Evolutionary conservation across 2,888 invertebrate genomes (phyloP), one percentile per base, ranked within the genome.

Genomic region (Fabriciana adippe): DNA sequence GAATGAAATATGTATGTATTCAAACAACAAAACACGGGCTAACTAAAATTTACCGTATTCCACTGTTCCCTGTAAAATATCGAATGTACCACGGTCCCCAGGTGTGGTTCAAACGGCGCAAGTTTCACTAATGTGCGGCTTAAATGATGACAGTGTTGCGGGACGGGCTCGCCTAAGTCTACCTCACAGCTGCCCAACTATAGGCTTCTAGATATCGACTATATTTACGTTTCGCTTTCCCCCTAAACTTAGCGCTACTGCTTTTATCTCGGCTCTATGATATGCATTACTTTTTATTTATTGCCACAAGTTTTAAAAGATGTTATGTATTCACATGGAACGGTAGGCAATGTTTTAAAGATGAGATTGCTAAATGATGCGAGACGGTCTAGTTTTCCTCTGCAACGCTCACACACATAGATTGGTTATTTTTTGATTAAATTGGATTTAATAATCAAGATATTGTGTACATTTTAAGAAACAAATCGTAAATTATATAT

Each of bases 111-210:
- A 84, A 88, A 88, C 89, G 86, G 87, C 84, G 83, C 88, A 91
- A 92, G 89, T 90, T 92, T 87, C 82, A 78, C 88, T 90, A 91
- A 91, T 92, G 88, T 90, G 86, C 83, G 89, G 90, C 89, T 89
- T 92, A 90, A 90, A 90, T 86, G 86, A 89, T 90, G 90, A 89
- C 89, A 89, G 80, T 86, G 86, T 85, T 84, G 87, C 77, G 82
- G 83, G 75, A 78, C 77, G 77, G 79, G 79, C 80, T 82, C 81
- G 77, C 76, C 78, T 78, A 76, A 78, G 77, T 80, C 80, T 72
- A 70, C 73, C 60, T 55, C 35, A 70, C 74, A 66, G 74, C 71
- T 66, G 72, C 72, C 71, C 66, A 54, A 66, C 73, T 71, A 71
- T 71, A 69, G 66, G 66, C 69, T 70, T 56, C 69, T 54, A 70